Percentiles rank a stretch among this genome's conserved stretches.
Evolutionary conservation across 1,140 invertebrate genomes (phyloP).

Genomic region (Scaptomyza graminum): DNA sequence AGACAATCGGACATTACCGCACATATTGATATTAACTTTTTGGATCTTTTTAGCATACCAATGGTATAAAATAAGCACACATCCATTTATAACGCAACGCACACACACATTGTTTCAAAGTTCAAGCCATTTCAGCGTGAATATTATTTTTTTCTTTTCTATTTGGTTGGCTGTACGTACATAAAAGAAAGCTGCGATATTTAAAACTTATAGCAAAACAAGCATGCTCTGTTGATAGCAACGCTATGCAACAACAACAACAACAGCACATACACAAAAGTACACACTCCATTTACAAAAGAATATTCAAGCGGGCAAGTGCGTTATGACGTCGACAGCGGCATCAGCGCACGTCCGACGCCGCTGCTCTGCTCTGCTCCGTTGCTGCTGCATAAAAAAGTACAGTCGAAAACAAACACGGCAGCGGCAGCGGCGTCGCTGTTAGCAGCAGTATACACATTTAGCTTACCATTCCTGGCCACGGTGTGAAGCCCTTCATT

Average conservation of each 20-base stretch:
- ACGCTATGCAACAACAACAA: slow-evolving; percentile 17
- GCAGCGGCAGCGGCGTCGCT: slow-evolving; percentile 47
- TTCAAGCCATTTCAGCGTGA: slow-evolving; percentile 6
- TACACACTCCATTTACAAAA: slow-evolving; percentile 38
- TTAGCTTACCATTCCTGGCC: slow-evolving; percentile 95
- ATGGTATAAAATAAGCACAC: background rate
- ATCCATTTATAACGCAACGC: background rate
- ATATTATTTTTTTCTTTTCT: background rate
- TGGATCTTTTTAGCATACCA: background rate
- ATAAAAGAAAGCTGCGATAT: slow-evolving; percentile 31
- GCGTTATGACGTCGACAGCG: slow-evolving; percentile 55
- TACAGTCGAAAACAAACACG: slow-evolving; percentile 80
- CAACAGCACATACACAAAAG: background rate
- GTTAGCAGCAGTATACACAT: slow-evolving; percentile 46
- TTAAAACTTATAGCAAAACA: slow-evolving; percentile 25
- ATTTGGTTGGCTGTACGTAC: slow-evolving; percentile 14
- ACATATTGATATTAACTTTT: background rate
- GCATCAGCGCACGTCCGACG: slow-evolving; percentile 29
- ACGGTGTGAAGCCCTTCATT: slow-evolving; percentile 97
- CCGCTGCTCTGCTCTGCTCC: slow-evolving; percentile 27
- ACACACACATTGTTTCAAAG: slow-evolving; percentile 21
- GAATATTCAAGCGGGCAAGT: slow-evolving; percentile 54
- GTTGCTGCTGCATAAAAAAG: slow-evolving; percentile 67
- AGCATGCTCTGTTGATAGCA: slow-evolving; percentile 24
- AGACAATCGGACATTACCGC: background rate